Evolutionary conservation across 2,888 invertebrate species (phyloP), one percentile per base, ranked within the genome.

Genomic region (Argynnis bischoffii): DNA sequence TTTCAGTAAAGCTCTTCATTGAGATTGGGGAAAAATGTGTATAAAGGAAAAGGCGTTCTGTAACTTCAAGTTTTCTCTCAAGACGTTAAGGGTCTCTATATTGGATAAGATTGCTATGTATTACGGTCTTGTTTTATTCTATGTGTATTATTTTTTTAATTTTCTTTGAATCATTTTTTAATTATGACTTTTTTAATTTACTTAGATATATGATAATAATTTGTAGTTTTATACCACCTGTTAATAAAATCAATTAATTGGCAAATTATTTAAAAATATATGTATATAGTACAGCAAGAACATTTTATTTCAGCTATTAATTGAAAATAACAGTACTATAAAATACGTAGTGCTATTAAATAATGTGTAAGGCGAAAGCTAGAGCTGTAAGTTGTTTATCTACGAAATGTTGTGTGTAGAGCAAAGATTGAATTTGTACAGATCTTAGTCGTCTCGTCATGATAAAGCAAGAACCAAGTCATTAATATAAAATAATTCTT

Each of bases 61-160:
- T 63, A 51, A 56, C 46, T 67, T 55, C 56, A 63, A 67, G 57
- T 67, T 63, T 57, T 16, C 47, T 47, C 63, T 63, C 56, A 57
- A 57, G 63, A 60, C 55, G 50, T 63, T 46, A 60, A 64, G 60
- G 64, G 67, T 47, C 59, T 68, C 50, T 35, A 31, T 61, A 61
- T 51, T 51, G 61, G 35, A 51, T 51, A 50, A 61, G 31, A 48
- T 11, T 26, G 51, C 16, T 51, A 61, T 61, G 31, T 51, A 35
- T 41, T 41, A 41, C 8, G 21, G 48, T 26, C 6, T 15, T 26
- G 41, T 15, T 26, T 50, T 15, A 16, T 16, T 59, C 14, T 48
- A 21, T n/a, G 8, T 13, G 35, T 11, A 41, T 41, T 41, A 11
- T 35, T 8, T 41, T 41, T 41, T 41, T 4, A 26, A 41, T 41